Evolutionary conservation across 2,888 invertebrate genomes (phyloP), one percentile per base, ranked within the genome.

Genomic region (Dicycla oo): DNA sequence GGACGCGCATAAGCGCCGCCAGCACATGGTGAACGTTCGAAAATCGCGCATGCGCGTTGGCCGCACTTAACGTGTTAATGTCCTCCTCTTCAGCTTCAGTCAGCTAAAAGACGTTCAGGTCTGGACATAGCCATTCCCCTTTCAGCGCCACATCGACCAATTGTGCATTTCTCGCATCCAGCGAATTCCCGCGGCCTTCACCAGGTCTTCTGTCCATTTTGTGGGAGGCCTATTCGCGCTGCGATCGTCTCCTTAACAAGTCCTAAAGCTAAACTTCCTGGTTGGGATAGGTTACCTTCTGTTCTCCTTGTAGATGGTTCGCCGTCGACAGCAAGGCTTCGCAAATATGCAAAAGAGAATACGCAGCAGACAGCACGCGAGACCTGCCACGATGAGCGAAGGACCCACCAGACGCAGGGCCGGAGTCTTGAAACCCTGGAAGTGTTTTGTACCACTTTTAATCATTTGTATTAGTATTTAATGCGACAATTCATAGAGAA

Each of bases 341-440:
- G 98, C 97, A 93, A 98, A 98, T 92, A 98, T 97, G 95, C 98
- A 98, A 93, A 98, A 97, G 91, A 98, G 96, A 89, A 98, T 98
- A 87, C 98, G 97, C 88, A 98, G 96, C 89, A 98, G 95, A 95
- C 98, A 98, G 95, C 98, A 98, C 84, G 98, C 96, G 88, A 98
- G 96, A 86, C 98, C 98, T 87, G 98, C 97, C 89, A 97, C 94
- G 91, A 98, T 97, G 88, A 98, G 97, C 80, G 98, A 97, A 80
- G 98, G 98, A 80, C 98, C 98, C 93, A 98, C 98, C 89, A 98
- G 97, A 87, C 98, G 97, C 86, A 98, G 96, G 91, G 98, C 98
- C 82, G 98, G 97, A 83, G 98, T 98, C 94, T 97, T 98, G 97
- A 98, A 98, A 94, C 97, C 95, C 95, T 95, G 91, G 13, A 92